Evolutionary conservation across 2,888 invertebrate species (phyloP), one percentile per base, ranked within the genome.

Genomic region (Rhimphoctona megacephalus): DNA sequence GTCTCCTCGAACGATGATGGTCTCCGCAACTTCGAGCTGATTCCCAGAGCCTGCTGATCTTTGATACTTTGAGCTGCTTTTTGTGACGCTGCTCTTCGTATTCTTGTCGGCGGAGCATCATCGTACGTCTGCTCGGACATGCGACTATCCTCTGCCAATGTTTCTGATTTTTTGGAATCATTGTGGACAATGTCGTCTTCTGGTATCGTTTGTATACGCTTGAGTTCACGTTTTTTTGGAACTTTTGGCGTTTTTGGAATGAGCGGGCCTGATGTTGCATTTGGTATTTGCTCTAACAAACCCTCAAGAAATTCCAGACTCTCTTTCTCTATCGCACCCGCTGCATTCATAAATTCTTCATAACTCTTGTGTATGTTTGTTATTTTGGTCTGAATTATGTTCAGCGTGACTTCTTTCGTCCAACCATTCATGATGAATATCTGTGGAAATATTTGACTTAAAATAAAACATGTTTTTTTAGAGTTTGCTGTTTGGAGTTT

Each of bases 201-300:
- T 8, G 91, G 93, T 84, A 94, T 94, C 0, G 94, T 92, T 81
- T 92, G 91, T 4, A 93, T 93, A 69, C 90, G 91, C 61, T 90
- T 90, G 1, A 82, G 0, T 22, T 77, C 87, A 43, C 49, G 91
- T 30, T 91, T 93, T 19, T 33, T 70, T 14, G n/a, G 57, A 9
- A 89, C 61, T 83, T 92, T 93, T 6, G 94, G 93, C 1, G 94
- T 94, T 76, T 94, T 93, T 0, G 90, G 86, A 14, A 94, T 82
- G n/a, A 94, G 67, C 14, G 92, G 91, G 0, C 87, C 90, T 6
- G 90, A 87, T 2, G 79, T 57, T 0, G 91, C 83, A 25, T 89
- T 73, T 0, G 89, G 89, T 81, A 93, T 90, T 87, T 93, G 93
- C 6, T 85, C 54, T 1, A 90, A 30, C 25, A 93, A 73, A 8